Evolutionary conservation across 2,797 vertebrate species (phyloP).

Genomic region (Periparus ater): DNA sequence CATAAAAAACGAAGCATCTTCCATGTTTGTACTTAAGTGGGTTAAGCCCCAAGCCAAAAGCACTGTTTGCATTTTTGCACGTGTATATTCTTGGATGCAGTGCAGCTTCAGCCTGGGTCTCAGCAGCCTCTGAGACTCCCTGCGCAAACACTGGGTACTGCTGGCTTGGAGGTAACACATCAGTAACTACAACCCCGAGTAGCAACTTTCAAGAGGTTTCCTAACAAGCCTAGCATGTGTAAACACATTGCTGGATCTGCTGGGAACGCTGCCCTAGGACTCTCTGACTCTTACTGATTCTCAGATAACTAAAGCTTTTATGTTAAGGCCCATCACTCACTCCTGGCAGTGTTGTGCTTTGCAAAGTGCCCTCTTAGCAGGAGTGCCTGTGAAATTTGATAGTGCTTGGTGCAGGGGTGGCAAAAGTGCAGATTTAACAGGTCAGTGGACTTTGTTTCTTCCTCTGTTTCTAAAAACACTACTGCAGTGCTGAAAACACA

Average conservation of each 20-base stretch:
- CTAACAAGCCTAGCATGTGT: neutral
- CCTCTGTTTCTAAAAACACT: neutral
- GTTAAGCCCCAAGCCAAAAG: neutral
- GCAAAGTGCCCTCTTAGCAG: neutral
- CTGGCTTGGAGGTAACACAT: neutral
- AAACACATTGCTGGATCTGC: neutral
- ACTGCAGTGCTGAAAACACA: neutral
- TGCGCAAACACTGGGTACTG: neutral
- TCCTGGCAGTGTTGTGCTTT: neutral
- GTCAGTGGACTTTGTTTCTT: neutral
- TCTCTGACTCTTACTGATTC: neutral
- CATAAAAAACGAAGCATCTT: neutral
- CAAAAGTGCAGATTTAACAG: neutral
- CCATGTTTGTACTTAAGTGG: neutral
- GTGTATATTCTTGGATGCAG: neutral
- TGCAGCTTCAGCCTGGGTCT: neutral
- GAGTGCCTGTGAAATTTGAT: neutral
- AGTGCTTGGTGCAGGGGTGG: neutral
- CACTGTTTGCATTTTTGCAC: neutral
- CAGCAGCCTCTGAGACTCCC: neutral
- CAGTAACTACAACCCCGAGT: fast-evolving
- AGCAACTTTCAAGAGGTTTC: neutral
- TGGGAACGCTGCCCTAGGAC: neutral
- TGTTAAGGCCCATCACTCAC: neutral
- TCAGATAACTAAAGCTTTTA: neutral